These are phyloP conservation scores for Apocheima hispidaria DNA, from an alignment of 2,888 invertebrate genomes.

Conservation along the genomic window DNA sequence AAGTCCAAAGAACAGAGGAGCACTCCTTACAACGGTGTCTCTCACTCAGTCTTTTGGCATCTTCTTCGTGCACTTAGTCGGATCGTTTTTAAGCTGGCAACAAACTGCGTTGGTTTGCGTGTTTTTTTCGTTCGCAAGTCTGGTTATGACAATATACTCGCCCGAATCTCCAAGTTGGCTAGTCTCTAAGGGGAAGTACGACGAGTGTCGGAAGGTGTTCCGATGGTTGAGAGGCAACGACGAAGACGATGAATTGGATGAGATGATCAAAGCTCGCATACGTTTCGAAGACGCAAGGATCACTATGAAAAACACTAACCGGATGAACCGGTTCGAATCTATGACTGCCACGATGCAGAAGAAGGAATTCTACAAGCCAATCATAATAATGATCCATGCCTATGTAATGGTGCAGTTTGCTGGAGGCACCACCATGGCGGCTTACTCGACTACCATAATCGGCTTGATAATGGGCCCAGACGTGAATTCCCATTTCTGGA, in stretches of 20 bases:
- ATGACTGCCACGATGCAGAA: conserved; percentile 56
- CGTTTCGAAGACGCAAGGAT: conserved; percentile 55
- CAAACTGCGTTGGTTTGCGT: conserved; percentile 79
- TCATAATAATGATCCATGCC: conserved; percentile 85
- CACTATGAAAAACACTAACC: conserved; percentile 42
- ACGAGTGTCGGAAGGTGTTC: conserved; percentile 83
- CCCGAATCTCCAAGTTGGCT: conserved; percentile 89
- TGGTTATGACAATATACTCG: conserved; percentile 66
- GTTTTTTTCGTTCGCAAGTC: conserved; percentile 72
- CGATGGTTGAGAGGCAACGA: conserved; percentile 84
- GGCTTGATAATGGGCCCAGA: conserved; percentile 82
- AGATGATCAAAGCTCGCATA: conserved; percentile 63
- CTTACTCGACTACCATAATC: conserved; percentile 88
- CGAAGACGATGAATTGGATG: conserved; percentile 68
- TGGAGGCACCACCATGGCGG: conserved; percentile 88
- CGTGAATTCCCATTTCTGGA: conserved; percentile 87
- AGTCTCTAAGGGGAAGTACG: conserved; percentile 76
- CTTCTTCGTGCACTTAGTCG: conserved; percentile 86
- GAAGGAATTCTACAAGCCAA: conserved; percentile 84
- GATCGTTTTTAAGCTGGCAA: conserved; percentile 85
- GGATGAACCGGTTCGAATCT: conserved; percentile 43
- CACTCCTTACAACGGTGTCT: conserved; percentile 85
- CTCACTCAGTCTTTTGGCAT: conserved; percentile 86
- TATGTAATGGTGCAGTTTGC: conserved; percentile 88
- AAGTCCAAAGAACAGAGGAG: conserved; percentile 86